Conservation (phyloP, 92 coral and sea anemone genomes). For the Zoanthus sociatus region DNA sequence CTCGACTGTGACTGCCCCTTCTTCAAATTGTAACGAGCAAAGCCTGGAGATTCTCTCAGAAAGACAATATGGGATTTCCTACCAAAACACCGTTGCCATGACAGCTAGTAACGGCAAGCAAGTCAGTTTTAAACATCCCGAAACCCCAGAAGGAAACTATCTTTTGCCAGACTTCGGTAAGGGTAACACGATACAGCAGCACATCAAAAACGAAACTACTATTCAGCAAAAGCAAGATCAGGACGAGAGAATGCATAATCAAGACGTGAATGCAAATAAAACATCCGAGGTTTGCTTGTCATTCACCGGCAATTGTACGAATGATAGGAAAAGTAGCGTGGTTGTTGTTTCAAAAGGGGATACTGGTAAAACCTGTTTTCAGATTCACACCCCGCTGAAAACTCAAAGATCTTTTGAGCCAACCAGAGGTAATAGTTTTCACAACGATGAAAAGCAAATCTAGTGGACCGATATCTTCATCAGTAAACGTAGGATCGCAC, state of each 20-base stretch:
- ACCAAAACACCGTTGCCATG: conserved; percentile 7
- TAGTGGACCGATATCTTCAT: not conserved
- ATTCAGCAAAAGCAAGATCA: not conserved
- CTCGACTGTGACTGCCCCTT: conserved; percentile 3
- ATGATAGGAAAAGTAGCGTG: conserved; percentile 10
- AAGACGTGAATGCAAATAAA: conserved; percentile 25
- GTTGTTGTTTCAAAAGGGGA: conserved; percentile 27
- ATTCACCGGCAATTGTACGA: not conserved
- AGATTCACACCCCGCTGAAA: conserved; percentile 8
- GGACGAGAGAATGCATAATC: not conserved
- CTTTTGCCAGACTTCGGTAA: conserved; percentile 26
- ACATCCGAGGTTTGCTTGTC: not conserved
- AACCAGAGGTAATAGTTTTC: not conserved
- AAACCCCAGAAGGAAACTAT: not conserved
- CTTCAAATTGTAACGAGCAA: not conserved
- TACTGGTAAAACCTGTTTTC: conserved; percentile 22
- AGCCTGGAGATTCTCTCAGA: not conserved
- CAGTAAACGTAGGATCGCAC: too few species aligned
- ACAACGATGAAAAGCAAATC: not conserved
- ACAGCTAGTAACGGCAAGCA: not conserved
- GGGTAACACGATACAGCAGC: not conserved
- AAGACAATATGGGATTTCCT: not conserved
- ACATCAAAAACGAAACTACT: not conserved
- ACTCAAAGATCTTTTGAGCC: not conserved
- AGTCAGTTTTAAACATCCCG: not conserved